Base-by-base conservation (phyloP, 2,888 invertebrate species). In the Drosophila picticornis region DNA sequence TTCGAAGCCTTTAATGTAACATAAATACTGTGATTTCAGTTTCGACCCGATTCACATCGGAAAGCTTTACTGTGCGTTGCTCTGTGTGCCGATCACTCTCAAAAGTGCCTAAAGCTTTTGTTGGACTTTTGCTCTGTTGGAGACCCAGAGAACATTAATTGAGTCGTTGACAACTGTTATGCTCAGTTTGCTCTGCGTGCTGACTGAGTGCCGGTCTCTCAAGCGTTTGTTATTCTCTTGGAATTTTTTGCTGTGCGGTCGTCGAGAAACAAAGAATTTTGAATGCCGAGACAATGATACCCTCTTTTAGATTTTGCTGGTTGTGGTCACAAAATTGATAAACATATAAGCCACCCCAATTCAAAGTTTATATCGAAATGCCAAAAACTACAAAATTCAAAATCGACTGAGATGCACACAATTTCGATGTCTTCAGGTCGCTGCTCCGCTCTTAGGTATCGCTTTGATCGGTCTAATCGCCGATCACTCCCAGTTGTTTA, bases 181-280 rank as follows among this genome's bases (percentile, higher is more conserved):
- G 11, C 4, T 80, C 52, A 80, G 70, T 76, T 46, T 22, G 16
- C 38, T 43, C n/a, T 50, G 11, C 11, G n/a, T 38, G 40, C n/a
- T 38, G 38, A 25, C 22, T 2, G 63, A 59, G 59, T 46, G 51
- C 27, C 38, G 72, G 32, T 77, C 29, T 46, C 57, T 31, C n/a
- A 55, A n/a, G 11, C 25, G 27, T 6, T 51, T 43, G n/a, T 22
- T 25, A 10, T 31, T 52, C 52, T 72, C 52, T 50, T 50, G 46
- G 43, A 32, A 70, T 40, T 52, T 52, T 69, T 46, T 57, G 27
- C 48, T 72, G 57, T 31, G 53, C 74, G 62, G 60, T 0, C 6
- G 6, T 13, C 13, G 13, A 4, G 22, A 43, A 4, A 13, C 7
- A 43, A 7, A 1, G 7, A 46, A 16, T 46, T 22, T 25, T 16